Conservation (phyloP, 2,888 invertebrate species). For the Drosophila meridiana region DNA sequence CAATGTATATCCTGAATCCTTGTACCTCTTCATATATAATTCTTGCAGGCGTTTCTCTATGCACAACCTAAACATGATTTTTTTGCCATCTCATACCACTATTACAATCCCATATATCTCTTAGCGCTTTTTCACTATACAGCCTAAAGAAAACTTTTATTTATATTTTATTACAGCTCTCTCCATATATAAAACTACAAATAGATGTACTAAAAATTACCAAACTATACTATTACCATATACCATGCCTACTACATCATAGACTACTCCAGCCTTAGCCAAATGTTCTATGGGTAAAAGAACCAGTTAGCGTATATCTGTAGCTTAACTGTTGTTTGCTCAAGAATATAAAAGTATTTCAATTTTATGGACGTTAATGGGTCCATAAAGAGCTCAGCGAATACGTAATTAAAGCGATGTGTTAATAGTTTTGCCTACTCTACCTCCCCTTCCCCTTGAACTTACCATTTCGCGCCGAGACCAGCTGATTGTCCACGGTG, state of each 20-base stretch:
- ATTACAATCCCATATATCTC: no score
- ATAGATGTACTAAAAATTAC: background rate
- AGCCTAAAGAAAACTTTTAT: background rate
- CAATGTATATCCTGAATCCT: no score
- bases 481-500: conserved; percentile 84
- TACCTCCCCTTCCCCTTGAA: background rate
- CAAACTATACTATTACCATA: background rate
- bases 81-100: no score
- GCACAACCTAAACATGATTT: no score
- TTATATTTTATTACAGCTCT: background rate
- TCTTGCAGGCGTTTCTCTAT: no score
- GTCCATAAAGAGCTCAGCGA: background rate
- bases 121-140: background rate
- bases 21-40: no score
- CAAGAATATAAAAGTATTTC: background rate
- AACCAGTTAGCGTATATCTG: background rate
- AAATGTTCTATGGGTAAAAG: background rate
- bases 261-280: background rate
- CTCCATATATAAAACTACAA: background rate
- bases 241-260: no score
- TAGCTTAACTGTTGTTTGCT: background rate
- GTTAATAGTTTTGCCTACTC: conserved; percentile 7
- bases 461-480: conserved; percentile 85
- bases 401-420: conserved; percentile 16
- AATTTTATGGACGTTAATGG: background rate